Evolutionary conservation across 2,797 vertebrate species (phyloP), one percentile per base, ranked within the genome.

Genomic region (Pangasius mekongensis): DNA sequence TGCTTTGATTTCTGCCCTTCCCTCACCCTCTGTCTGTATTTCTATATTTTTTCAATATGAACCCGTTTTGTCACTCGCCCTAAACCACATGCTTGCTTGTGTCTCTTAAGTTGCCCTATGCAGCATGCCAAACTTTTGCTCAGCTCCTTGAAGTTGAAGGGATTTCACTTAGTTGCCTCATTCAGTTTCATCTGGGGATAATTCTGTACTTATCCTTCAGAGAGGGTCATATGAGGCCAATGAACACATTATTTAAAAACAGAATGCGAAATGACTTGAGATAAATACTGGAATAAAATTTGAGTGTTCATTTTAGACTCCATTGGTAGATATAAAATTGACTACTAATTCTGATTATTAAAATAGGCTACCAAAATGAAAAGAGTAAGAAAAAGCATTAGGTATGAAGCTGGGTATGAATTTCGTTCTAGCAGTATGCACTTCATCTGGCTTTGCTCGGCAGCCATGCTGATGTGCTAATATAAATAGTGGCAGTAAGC

Each of bases 371-470:
- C 33, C 18, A 1, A 74, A 39, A 74, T 16, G 11, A 78, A 30
- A 24, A 58, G 3, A 47, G n/a, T 39, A 33, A 60, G 56, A 71
- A 33, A 18, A 86, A 80, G 64, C 14, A 2, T 36, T 47, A 30
- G 1, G 20, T 84, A 84, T 60, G 82, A 86, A 86, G 82, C 86
- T 89, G 86, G 24, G 56, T 74, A 86, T 91, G 77, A 88, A 74
- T 88, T 88, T 90, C 11, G 6, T 81, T 86, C 64, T n/a, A 87
- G 76, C 88, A 83, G 16, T 54, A 60, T 90, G 81, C 85, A 88
- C 74, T 90, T 93, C 92, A 91, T 94, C 94, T 95, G 94, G 93
- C 87, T 94, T 91, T 88, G 80, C 89, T 94, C 91, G 87, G 81
- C 88, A 91, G 92, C 87, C 90, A 36, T 89, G 83, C 88, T 80